Evolutionary conservation across 1,140 invertebrate species (phyloP), one percentile per base, ranked within the genome.

Genomic region (Bemisia tabaci): DNA sequence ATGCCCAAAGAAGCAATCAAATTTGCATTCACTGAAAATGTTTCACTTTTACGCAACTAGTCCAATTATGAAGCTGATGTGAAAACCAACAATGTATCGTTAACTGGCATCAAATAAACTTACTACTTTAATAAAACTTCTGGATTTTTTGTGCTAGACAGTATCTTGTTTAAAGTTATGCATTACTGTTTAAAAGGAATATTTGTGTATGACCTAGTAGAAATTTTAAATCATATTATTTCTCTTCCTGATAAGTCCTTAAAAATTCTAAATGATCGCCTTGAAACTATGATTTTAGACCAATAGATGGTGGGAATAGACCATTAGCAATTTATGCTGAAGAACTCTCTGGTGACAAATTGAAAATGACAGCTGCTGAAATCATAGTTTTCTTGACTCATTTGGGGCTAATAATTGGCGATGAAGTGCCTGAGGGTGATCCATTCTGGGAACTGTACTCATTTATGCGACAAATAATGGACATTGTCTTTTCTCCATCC

Each of bases 361-460:
- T 23, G 58, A 26, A 12, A 66, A 71, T 71, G 62, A 67, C 65
- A 17, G 65, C 68, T 17, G 63, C 70, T 24, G 70, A 70, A 64
- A 71, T 69, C 66, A 59, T 66, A 33, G 25, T 48, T 63, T 69
- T 70, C 64, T 25, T 62, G 2, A 65, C 60, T 60, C 62, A 68
- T 62, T 68, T 71, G n/a, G 69, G 69, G 60, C 66, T 72, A 22
- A 71, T 71, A 59, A 61, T 70, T n/a, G 68, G 70, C 11, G 68
- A 71, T 68, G 59, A 69, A 23, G 63, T 71, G 39, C 67, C 66
- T 26, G 48, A 65, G 12, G 39, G 63, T 12, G 66, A 71, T 68
- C 21, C 27, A 22, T 22, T 22, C 33, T 72, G 68, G 68, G 22
- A 69, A 59, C 59, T 71, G 33, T 71, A 70, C 58, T 25, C 63